These are phyloP conservation scores for Volucella zonaria DNA, from an alignment of 2,888 invertebrate species.

Conservation along the genomic window DNA sequence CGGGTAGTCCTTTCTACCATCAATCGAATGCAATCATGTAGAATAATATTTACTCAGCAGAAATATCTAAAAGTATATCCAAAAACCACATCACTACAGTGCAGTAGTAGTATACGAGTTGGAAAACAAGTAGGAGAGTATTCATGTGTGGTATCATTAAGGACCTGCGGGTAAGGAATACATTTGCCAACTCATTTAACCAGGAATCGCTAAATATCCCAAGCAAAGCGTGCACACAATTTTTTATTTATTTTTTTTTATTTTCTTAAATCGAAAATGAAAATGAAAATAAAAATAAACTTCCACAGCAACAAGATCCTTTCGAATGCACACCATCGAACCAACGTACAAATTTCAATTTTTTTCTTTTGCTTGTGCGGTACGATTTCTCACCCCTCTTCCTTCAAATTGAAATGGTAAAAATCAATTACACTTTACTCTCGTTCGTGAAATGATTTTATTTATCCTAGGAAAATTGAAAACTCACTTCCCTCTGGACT, in stretches of 20 bases:
- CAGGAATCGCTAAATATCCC: conserved; percentile 66
- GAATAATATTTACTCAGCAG: conserved; percentile 63
- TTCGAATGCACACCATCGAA: neutral
- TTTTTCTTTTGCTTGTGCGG: conserved; percentile 9
- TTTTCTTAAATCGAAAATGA: conserved; percentile 39
- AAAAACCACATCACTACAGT: conserved; percentile 17
- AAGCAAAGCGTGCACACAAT: conserved; percentile 41
- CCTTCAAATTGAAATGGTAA: conserved; percentile 71
- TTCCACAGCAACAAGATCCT: conserved; percentile 24
- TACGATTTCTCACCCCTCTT: neutral
- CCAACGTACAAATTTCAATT: conserved; percentile 12
- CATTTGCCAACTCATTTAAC: conserved; percentile 71
- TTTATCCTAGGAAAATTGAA: conserved; percentile 74
- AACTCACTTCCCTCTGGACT: conserved; percentile 5
- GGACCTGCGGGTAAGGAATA: conserved; percentile 53
- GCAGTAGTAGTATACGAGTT: too few relatives aligned
- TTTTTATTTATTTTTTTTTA: too few relatives aligned
- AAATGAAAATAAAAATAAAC: conserved; percentile 31
- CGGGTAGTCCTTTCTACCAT: neutral
- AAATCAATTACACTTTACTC: conserved; percentile 73
- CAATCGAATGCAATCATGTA: conserved; percentile 65
- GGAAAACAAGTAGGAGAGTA: neutral
- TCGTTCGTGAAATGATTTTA: conserved; percentile 73
- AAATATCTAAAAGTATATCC: conserved; percentile 24
- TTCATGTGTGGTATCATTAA: conserved; percentile 61